Conservation (phyloP, 1,140 invertebrate species). For the Psilanteris sp. region DNA sequence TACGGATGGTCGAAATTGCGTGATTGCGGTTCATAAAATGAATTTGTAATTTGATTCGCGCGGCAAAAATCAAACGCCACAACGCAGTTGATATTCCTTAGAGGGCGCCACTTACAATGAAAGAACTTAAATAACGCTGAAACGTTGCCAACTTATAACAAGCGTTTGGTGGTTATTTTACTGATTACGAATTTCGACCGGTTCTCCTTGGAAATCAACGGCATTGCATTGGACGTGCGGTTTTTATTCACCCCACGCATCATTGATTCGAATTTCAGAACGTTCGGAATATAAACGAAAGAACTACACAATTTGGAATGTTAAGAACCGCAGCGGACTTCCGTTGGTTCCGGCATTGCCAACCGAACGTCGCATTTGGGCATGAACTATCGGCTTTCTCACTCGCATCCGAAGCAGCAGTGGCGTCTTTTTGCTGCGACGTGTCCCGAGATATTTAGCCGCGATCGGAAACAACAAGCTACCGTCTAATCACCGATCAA, state of each 20-base stretch:
- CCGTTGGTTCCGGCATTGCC: neutral
- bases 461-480: constrained; percentile 74
- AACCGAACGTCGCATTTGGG: constrained; percentile 3
- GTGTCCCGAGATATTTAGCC: constrained; percentile 70
- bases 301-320: neutral
- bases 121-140: constrained; percentile 39
- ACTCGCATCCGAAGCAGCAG: constrained; percentile 33
- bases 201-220: constrained; percentile 18
- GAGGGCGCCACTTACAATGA: constrained; percentile 50
- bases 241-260: too few relatives aligned
- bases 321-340: neutral
- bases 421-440: constrained; percentile 35
- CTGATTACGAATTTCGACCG: constrained; percentile 47
- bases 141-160: constrained; percentile 54
- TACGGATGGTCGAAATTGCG: too few relatives aligned
- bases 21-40: too few relatives aligned
- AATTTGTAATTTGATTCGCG: constrained; percentile 23
- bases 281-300: neutral
- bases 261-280: too few relatives aligned
- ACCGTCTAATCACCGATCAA: constrained; percentile 74
- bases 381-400: constrained; percentile 20
- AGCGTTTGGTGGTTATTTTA: constrained; percentile 27
- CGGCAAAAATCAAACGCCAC: constrained; percentile 9
- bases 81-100: constrained; percentile 35
- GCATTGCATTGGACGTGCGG: too few relatives aligned